Conservation (phyloP, 2,113 vertebrate genomes). For the Dissostichus mawsoni region DNA sequence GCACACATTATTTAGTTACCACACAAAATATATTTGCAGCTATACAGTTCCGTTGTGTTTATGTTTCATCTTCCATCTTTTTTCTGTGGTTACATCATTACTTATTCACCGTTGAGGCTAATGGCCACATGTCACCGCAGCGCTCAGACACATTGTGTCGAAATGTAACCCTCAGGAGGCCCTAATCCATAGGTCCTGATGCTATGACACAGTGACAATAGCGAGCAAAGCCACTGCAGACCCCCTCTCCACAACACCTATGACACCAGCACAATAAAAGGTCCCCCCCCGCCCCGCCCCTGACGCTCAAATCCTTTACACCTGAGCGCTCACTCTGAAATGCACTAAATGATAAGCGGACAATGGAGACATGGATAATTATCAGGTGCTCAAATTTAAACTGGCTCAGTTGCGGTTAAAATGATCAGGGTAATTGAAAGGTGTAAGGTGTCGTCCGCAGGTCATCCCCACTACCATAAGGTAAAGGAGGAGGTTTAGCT, state of each 20-base stretch:
- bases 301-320: slow-evolving; percentile 62
- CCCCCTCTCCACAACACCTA: slow-evolving; percentile 50
- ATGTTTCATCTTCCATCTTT: slow-evolving; percentile 36
- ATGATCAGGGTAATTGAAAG: slow-evolving; percentile 52
- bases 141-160: slow-evolving; percentile 55
- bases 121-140: slow-evolving; percentile 62
- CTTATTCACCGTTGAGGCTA: slow-evolving; percentile 67
- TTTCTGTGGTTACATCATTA: slow-evolving; percentile 48
- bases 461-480: not conserved
- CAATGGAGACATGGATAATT: slow-evolving; percentile 35
- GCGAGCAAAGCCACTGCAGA: slow-evolving; percentile 59
- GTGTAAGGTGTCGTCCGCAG: slow-evolving; percentile 47
- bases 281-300: slow-evolving; percentile 5
- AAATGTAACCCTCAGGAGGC: slow-evolving; percentile 57
- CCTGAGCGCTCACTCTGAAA: slow-evolving; percentile 63
- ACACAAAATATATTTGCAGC: not conserved
- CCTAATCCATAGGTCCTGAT: slow-evolving; percentile 69
- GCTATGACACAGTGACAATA: slow-evolving; percentile 65
- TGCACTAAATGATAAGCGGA: slow-evolving; percentile 13
- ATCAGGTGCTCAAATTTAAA: slow-evolving; percentile 48
- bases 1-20: not conserved
- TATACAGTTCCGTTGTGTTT: slow-evolving; percentile 2
- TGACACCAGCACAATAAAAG: slow-evolving; percentile 64
- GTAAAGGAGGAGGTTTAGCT: not conserved
- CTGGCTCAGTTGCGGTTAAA: slow-evolving; percentile 40